These are phyloP conservation scores for Glyphotaelius pellucidus DNA, from an alignment of 2,888 invertebrate species.

Conservation along the genomic window DNA sequence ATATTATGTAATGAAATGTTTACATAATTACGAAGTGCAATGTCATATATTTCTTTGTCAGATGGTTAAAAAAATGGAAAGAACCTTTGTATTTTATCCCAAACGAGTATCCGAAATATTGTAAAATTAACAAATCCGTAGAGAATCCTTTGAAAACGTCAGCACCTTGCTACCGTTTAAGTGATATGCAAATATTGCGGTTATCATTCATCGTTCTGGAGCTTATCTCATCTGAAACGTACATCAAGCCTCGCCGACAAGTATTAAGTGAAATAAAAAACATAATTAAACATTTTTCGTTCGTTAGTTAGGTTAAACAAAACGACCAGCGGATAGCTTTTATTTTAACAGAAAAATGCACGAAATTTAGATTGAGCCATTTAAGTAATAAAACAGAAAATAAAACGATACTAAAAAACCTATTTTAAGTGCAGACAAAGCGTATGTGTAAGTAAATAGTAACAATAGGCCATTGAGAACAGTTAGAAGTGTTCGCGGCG, in stretches of 20 bases:
- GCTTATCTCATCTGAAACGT: background rate
- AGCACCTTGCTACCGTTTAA: constrained; percentile 2
- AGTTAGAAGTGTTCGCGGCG: constrained; percentile 12
- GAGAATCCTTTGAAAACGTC: background rate
- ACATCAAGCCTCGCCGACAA: background rate
- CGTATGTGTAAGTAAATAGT: constrained; percentile 47
- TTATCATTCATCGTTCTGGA: background rate
- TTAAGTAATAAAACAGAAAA: constrained; percentile 1
- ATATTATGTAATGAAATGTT: too few species aligned
- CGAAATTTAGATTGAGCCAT: constrained; percentile 24
- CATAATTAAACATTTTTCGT: background rate
- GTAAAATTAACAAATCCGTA: background rate
- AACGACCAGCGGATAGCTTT: background rate
- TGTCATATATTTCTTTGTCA: background rate
- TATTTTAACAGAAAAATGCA: background rate
- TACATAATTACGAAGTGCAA: background rate
- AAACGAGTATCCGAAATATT: background rate
- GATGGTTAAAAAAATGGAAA: background rate
- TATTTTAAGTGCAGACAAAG: constrained; percentile 34
- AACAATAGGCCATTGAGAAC: constrained; percentile 47
- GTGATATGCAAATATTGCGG: background rate
- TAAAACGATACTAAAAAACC: constrained; percentile 23
- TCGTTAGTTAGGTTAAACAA: constrained; percentile 2
- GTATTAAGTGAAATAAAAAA: background rate
- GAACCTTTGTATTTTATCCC: background rate